Evolutionary conservation across 2,888 invertebrate species (phyloP), one percentile per base, ranked within the genome.

Genomic region (Diarsia rubi): DNA sequence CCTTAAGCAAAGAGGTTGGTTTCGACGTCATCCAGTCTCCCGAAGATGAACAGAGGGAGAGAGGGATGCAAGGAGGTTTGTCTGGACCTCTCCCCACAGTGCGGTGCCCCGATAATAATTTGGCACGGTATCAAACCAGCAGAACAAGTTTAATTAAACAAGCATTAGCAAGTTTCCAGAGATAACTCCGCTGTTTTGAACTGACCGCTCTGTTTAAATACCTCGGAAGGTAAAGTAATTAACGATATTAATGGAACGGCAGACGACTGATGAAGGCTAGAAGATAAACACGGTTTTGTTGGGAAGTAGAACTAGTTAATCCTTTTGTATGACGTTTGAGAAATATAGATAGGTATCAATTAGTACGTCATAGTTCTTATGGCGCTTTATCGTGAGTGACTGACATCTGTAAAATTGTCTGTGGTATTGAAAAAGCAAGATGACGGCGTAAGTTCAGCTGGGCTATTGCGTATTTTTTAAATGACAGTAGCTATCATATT

Each of bases 131-230:
- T 85, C 88, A 86, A 84, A 75, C 73, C 24, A 24, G 63, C 64
- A 67, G 81, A 77, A 86, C 87, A 88, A 91, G 71, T 91, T 91
- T 88, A 90, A 91, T 91, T 89, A 91, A 89, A 90, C 83, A 85
- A 83, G 79, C 86, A 89, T 89, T 88, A 88, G 75, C 65, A 77
- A 83, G 67, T 72, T 78, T 69, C 68, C 19, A 77, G 75, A 84
- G 87, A 89, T 85, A 85, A 77, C 72, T 69, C 60, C 42, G 31
- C 63, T 77, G 83, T 81, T 73, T 78, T 69, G 74, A 69, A 76
- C 78, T 82, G 74, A 66, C 81, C 84, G 77, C 67, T 82, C 47
- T 44, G 65, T 77, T 72, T 69, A 75, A 75, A 81, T 73, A 78
- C 42, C 52, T 70, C 19, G 44, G 31, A 59, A 84, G 69, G 83